These are phyloP conservation scores for Rhaphigaster nebulosa DNA, from an alignment of 2,888 invertebrate species.

Conservation along the genomic window DNA sequence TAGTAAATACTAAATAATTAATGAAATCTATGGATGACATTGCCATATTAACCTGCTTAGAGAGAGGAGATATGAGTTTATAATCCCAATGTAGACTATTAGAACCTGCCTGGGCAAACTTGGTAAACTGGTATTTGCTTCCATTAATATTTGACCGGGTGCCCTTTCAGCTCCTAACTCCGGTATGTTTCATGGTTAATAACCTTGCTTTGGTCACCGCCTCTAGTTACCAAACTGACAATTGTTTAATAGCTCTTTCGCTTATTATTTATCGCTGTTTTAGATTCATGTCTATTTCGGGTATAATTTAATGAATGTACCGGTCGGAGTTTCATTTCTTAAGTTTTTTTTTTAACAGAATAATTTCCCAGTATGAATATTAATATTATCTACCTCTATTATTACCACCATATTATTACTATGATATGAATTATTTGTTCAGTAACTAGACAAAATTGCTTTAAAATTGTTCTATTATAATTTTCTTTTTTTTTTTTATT, in stretches of 20 bases:
- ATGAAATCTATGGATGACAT: background rate
- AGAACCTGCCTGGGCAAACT: conserved; percentile 2
- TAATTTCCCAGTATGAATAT: too few relatives aligned
- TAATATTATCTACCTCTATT: too few relatives aligned
- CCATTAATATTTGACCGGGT: conserved; percentile 40
- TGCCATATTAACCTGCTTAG: conserved; percentile 24
- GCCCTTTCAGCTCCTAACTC: background rate
- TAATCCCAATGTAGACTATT: conserved; percentile 31
- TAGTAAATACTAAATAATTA: conserved; percentile 14
- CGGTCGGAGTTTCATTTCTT: too few relatives aligned
- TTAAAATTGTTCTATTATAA: too few relatives aligned
- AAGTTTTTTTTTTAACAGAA: too few relatives aligned
- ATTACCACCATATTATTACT: too few relatives aligned
- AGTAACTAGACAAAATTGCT: too few relatives aligned
- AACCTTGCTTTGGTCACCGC: background rate
- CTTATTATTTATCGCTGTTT: background rate
- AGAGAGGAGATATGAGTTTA: conserved; percentile 19
- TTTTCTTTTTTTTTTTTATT: too few relatives aligned
- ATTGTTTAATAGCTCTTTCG: background rate
- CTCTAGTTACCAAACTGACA: background rate
- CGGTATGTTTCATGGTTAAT: conserved; percentile 28
- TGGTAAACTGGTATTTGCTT: conserved; percentile 27
- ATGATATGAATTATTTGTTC: too few relatives aligned
- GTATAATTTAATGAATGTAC: background rate
- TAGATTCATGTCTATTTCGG: background rate